Evolutionary conservation across 2,888 invertebrate species (phyloP), one percentile per base, ranked within the genome.

Genomic region (Tuta absoluta): DNA sequence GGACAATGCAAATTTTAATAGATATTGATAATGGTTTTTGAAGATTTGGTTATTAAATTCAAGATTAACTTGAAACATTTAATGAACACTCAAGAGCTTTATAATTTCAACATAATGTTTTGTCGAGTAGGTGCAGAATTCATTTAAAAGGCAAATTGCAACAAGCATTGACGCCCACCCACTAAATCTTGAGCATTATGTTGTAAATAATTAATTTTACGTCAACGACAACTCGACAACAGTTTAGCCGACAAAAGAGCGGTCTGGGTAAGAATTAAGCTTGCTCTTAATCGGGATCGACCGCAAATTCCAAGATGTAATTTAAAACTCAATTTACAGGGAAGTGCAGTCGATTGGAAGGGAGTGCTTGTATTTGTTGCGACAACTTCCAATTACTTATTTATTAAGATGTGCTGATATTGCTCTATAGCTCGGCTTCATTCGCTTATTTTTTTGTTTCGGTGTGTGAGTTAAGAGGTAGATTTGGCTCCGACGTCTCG

Each of bases 261-360:
- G 21, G 45, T 45, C 24, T 48, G 24, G 17, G 1, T 45, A 78
- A 76, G 75, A 74, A 75, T 74, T 70, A 75, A 77, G 72, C 68
- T 69, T 65, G 73, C 71, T 72, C 74, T 77, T 76, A 76, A 80
- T 78, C 76, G 70, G 68, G 73, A 72, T 78, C 67, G 69, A 68
- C 65, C 69, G 57, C 60, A 60, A 60, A 60, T 19, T 38, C 14
- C 11, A 38, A 24, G 24, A 19, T 53, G 60, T 53, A 64, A 64
- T 60, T 60, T 64, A 60, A 37, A 64, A 45, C 53, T 21, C 41
- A 64, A 64, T 57, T 58, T 58, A 63, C 51, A 58, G 33, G 28
- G 21, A 41, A 61, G 33, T 37, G 48, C 28, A 61, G 5, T 10
- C 7, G n/a, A 45, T 4, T 60, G 24, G 23, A 60, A 45, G 53